Base-by-base conservation (phyloP, 1,140 invertebrate species). In the Anastatus disparis region DNA sequence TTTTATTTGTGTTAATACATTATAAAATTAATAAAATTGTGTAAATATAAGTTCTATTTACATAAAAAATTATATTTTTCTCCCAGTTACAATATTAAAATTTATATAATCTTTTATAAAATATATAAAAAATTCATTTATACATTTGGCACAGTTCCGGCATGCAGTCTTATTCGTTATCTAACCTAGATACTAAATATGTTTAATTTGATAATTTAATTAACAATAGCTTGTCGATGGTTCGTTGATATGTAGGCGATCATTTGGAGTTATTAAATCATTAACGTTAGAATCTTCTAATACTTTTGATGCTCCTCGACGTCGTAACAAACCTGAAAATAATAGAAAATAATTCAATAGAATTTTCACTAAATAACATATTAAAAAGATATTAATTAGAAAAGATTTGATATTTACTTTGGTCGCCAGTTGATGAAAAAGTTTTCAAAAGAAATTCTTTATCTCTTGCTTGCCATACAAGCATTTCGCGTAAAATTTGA, bases 401-500 rank as follows among this genome's bases (percentile, higher is more conserved):
- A 44, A 44, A 13, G 3, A 27, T 35, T 2, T 3, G 31, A 26
- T n/a, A 26, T 26, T 15, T 44, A 66, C 63, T 55, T 20, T 66
- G 15, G 46, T 53, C 29, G 12, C 6, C 59, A 1, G 48, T 17
- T 3, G 56, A 24, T 10, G 48, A 46, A 44, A 67, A 91, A 89
- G 75, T 86, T 87, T 35, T 84, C 78, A n/a, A 93, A 46, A 93
- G 84, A 83, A 91, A 93, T 74, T 93, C 90, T 81, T 93, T 93
- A 80, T 94, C 93, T 80, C 90, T 89, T 1, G 91, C 89, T 78
- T 92, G 90, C 73, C 91, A 80, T 42, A 89, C 83, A 38, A 94
- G 82, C 88, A 94, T 93, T 42, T 90, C 87, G 17, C 90, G 87
- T 44, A 93, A 82, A 40, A 93, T 86, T 31, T 83, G 80, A 27